Evolutionary conservation across 2,888 invertebrate genomes (phyloP).

Genomic region (Sepiola atlantica): DNA sequence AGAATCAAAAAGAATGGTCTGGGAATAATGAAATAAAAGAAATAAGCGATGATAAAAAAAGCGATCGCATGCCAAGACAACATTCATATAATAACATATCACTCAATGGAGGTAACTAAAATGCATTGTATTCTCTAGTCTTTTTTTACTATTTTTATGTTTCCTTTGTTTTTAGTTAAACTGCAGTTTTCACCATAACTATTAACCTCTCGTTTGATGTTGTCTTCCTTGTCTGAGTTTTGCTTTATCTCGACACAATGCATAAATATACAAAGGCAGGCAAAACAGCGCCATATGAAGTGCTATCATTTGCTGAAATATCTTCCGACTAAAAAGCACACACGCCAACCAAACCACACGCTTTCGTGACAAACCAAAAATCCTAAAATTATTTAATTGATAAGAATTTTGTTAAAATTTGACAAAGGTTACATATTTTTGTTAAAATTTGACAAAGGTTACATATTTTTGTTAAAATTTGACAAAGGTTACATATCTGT

Average conservation of each 20-base stretch:
- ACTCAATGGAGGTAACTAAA: conserved; percentile 32
- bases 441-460: no score
- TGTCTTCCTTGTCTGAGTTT: background rate
- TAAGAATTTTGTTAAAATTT: no score
- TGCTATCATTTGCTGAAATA: background rate
- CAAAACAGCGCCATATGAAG: background rate
- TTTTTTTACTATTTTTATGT: no score
- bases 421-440: no score
- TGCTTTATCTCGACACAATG: conserved; percentile 1
- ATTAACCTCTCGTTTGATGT: conserved; percentile 32
- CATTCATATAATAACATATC: conserved; percentile 18
- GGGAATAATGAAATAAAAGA: conserved; percentile 19
- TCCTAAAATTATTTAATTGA: no score
- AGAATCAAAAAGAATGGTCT: background rate
- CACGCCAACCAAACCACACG: background rate
- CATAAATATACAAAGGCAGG: background rate
- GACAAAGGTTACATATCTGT: no score
- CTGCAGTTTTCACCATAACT: conserved; percentile 9
- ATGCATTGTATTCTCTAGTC: background rate
- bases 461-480: no score
- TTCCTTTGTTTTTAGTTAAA: background rate
- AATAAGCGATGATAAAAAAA: background rate
- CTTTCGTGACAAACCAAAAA: no score
- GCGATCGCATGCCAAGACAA: background rate
- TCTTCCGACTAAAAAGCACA: background rate